Evolutionary conservation across 2,888 invertebrate genomes (phyloP).

Genomic region (Tinea semifulvella): DNA sequence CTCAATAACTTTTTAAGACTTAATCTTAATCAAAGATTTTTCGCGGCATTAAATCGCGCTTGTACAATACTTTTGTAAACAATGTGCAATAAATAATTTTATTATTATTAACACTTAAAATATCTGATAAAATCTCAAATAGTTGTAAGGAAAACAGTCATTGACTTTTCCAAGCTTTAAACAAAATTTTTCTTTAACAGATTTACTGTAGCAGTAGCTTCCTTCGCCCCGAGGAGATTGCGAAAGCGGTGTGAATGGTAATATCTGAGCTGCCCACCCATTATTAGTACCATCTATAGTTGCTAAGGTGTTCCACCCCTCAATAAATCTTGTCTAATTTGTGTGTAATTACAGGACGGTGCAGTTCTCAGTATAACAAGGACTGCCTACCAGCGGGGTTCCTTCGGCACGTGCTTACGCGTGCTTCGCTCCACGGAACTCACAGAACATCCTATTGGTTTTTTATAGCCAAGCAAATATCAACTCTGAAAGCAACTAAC

Average conservation of each 20-base stretch:
- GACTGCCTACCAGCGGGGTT: slow-evolving; percentile 63
- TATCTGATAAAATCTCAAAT: slow-evolving; percentile 11
- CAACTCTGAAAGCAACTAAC: slow-evolving; percentile 20
- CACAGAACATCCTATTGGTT: background rate
- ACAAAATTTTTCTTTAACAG: slow-evolving; percentile 11
- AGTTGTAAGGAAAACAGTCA: slow-evolving; percentile 8
- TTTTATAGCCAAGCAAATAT: slow-evolving; percentile 22
- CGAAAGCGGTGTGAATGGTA: slow-evolving; percentile 40
- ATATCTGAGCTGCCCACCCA: slow-evolving; percentile 59
- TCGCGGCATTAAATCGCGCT: no score
- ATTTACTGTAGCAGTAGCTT: slow-evolving; percentile 6
- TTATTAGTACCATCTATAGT: slow-evolving; percentile 63
- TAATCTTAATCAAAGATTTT: no score
- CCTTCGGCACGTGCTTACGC: slow-evolving; percentile 60
- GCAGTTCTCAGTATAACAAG: slow-evolving; percentile 61
- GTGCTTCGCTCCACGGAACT: slow-evolving; percentile 28
- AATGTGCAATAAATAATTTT: no score
- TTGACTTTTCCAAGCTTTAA: background rate
- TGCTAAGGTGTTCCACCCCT: slow-evolving; percentile 66
- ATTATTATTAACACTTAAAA: slow-evolving; percentile 12
- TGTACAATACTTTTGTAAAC: no score
- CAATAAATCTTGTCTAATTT: slow-evolving; percentile 68
- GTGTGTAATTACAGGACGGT: slow-evolving; percentile 65
- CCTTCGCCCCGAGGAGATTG: slow-evolving; percentile 11
- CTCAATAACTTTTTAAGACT: slow-evolving; percentile 10